Evolutionary conservation across 2,113 vertebrate species (phyloP), one percentile per base, ranked within the genome.

Genomic region (Todiramphus saurophagus): DNA sequence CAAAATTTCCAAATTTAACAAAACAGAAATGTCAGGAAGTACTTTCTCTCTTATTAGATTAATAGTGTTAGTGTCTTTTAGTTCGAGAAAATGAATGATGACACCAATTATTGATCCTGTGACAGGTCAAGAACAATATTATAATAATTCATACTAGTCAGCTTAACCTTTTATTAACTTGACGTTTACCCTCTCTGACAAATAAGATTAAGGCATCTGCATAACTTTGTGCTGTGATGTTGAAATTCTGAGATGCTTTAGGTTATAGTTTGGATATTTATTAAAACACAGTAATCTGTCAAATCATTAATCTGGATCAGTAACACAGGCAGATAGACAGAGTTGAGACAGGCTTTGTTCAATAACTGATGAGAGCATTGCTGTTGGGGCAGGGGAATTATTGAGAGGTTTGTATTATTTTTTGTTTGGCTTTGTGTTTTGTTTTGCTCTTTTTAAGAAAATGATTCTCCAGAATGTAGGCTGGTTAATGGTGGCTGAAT

Each of bases 31-130:
- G 58, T 14, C 13, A 75, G 53, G 37, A 93, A 87, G 11, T 13
- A 11, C 28, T 64, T 81, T 58, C 33, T 81, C 64, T 67, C 41
- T 83, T 69, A 64, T 75, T 86, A 90, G 43, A 92, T 89, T 96
- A 97, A 97, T 89, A 90, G 13, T 79, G 51, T 95, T 95, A 89
- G 73, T 93, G 87, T 88, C 92, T 82, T 25, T 25, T 46, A 81
- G n/a, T 86, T 95, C 64, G 33, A 68, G 72, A 82, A 95, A 98
- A 97, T 96, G n/a, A 95, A 97, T 97, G 91, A 95, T 96, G 94
- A 87, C 94, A 95, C 20, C 37, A 62, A 11, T 94, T 97, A 98
- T 95, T 7, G 97, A 98, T 97, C 68, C 67, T 90, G 24, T 78
- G 93, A 75, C 85, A 74, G 73, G 68, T 86, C 78, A 90, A 96